Base-by-base conservation (phyloP, 2,888 invertebrate genomes). In the Aphidius colemani region DNA sequence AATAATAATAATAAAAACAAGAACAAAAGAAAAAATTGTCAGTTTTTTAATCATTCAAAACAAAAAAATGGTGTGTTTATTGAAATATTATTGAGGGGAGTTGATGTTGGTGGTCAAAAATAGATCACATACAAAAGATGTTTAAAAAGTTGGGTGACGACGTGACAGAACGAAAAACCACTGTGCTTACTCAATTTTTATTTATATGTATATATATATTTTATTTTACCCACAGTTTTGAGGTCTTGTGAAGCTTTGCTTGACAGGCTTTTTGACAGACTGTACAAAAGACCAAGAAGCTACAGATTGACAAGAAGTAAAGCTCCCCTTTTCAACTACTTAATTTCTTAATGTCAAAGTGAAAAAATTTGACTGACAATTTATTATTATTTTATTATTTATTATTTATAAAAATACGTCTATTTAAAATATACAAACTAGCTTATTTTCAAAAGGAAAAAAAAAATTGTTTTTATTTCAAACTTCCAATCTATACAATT, bases 101-200 rank as follows among this genome's bases (percentile, higher is more conserved):
- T 51, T 8, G 4, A 39, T 7, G 51, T 39, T 51, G 30, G 30
- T 30, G 30, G 30, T 53, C 59, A 62, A 59, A 59, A 65, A 63
- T 63, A 63, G 55, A 7, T 46, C 7, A 49, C 13, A 40, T 39
- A 46, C n/a, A 66, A 64, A 67, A 70, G 69, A 69, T 69, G 59
- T 66, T 66, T 61, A 72, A 72, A 66, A 70, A 70, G 66, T 64
- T 66, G 70, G 70, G 70, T 70, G 71, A 72, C 70, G 69, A 70
- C 71, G 71, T 72, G 71, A 72, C 69, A 70, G 68, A 69, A 70
- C 72, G 72, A 72, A 69, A 71, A 71, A 71, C 70, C 70, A 67
- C 65, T 65, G 56, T 57, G 50, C 55, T 46, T 13, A 59, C 49
- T 56, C 45, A 18, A 62, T 59, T 56, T 53, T 55, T 62, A 10